A percentile compares a stretch with the other conserved stretches of the same genome.
Conservation (phyloP, 37 sponge, comb jelly and placozoan species). For the Chondrosia reniformis region DNA sequence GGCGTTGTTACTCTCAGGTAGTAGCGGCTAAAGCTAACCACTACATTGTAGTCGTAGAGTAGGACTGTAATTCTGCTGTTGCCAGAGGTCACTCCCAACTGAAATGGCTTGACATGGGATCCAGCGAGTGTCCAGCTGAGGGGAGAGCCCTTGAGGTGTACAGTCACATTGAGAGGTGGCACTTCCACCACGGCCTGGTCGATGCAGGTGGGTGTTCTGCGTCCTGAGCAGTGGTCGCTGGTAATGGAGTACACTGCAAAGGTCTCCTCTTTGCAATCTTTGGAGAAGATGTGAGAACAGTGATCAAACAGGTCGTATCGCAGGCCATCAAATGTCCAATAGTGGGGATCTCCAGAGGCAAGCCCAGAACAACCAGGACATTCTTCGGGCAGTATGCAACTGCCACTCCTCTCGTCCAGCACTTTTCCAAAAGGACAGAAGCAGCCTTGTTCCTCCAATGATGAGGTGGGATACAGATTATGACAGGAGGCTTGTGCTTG, state of each 20-base stretch:
- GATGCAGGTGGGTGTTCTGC: background rate
- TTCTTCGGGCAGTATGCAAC: background rate
- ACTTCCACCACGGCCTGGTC: background rate
- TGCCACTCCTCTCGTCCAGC: background rate
- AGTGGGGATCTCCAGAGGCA: slow-evolving; percentile 15
- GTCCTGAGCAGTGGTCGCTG: background rate
- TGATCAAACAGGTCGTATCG: slow-evolving; percentile 12
- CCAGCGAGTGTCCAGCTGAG: background rate
- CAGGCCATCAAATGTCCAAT: background rate
- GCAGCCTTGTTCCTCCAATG: no score
- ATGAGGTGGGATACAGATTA: no score
- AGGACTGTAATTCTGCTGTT: background rate
- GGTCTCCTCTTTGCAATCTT: slow-evolving; percentile 1
- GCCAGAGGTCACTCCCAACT: background rate
- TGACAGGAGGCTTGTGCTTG: no score
- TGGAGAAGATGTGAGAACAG: slow-evolving; percentile 11
- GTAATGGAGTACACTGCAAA: background rate
- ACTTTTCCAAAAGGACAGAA: slow-evolving; percentile 13
- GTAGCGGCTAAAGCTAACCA: background rate
- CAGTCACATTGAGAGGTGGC: background rate
- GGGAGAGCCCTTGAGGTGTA: background rate
- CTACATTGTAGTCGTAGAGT: background rate
- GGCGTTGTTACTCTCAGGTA: background rate
- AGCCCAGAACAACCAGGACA: background rate
- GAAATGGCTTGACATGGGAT: no score